Evolutionary conservation across 2,888 invertebrate species (phyloP), one percentile per base, ranked within the genome.

Genomic region (Colletes collaris): DNA sequence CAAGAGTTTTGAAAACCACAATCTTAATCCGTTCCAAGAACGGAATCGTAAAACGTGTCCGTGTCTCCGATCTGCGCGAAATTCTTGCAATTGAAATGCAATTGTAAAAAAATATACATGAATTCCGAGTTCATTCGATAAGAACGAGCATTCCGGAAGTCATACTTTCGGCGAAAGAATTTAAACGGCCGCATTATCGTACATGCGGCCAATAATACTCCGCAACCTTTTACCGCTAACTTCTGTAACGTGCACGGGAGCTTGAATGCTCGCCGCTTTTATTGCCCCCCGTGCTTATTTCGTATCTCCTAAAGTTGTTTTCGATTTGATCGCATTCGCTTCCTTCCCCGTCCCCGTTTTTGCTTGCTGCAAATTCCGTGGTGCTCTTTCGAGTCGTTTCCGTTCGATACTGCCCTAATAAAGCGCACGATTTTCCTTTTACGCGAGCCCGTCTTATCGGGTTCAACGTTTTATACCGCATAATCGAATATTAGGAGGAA

Each of bases 321-420:
- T 37, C 65, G 53, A 65, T 65, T 53, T 65, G 65, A 65, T 65
- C 65, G 65, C 40, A 13, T 53, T 53, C 65, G 16, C 64, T 37
- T 55, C 55, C 40, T 40, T 53, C 19, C 16, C 13, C 16, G 35
- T 1, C 5, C 6, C 37, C 3, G 40, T 40, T 11, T 11, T 40
- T 44, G 10, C 19, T 53, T 13, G 52, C 40, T 16, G 19, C 19
- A 53, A 53, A 53, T 53, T 53, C 53, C 52, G 11, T 1, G 16
- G 16, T 60, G 44, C 53, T 19, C 37, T 11, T 37, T 64, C 37
- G 37, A 52, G 37, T 13, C 52, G 52, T 40, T 53, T 53, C 40
- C 65, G 40, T 37, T 13, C 13, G 40, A 53, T 53, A 65, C 53
- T 40, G 37, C 40, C 37, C 40, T 44, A 65, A 65, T 65, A 65